Percentiles rank a stretch among this genome's conserved stretches.
Evolutionary conservation across 1,140 invertebrate genomes (phyloP).

Genomic region (Panagrolaimus sp.): DNA sequence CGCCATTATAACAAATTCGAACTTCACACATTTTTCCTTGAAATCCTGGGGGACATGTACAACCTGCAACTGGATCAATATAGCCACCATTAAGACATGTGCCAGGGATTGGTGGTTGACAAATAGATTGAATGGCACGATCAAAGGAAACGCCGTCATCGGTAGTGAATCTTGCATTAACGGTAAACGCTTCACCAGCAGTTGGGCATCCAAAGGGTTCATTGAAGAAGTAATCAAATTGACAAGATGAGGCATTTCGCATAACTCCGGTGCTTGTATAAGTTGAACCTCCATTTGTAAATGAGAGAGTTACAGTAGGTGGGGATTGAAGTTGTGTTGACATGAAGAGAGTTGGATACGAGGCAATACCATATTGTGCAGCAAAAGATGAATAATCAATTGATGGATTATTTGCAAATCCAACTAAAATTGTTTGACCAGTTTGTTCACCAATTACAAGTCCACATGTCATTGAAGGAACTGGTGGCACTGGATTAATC

Average conservation of each 20-base stretch:
- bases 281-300: not conserved
- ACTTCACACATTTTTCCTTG: not conserved
- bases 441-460: not conserved
- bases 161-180: not conserved
- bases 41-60: not conserved
- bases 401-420: not conserved
- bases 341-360: not conserved
- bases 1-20: not conserved
- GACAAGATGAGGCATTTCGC: not conserved
- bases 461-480: not conserved
- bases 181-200: not conserved
- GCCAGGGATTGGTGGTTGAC: not conserved
- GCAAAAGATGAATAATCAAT: not conserved
- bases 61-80: not conserved
- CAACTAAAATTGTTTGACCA: not conserved
- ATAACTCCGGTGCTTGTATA: not conserved
- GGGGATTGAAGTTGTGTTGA: conserved; percentile 5
- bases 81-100: conserved; percentile 16
- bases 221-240: conserved; percentile 12
- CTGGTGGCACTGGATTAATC: not conserved
- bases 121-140: not conserved
- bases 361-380: not conserved
- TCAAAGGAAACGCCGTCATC: not conserved
- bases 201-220: not conserved
- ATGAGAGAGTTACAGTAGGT: not conserved